Evolutionary conservation across 1,140 invertebrate species (phyloP).

Genomic region (Drosophila eugracilis): DNA sequence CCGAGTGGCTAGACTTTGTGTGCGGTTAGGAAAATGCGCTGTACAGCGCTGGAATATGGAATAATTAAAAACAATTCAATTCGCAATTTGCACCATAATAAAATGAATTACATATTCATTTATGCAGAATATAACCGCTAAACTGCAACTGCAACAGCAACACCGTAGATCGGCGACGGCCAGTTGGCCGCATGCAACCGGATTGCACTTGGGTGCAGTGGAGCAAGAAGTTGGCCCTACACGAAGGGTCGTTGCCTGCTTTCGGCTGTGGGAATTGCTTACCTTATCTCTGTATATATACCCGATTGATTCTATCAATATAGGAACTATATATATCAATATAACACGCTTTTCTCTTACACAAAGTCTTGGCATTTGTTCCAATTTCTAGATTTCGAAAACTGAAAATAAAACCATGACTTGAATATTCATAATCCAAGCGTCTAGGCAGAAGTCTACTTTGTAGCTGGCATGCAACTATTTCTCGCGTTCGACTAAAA

Average conservation of each 20-base stretch:
- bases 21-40: slow-evolving; percentile 40
- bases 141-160: slow-evolving; percentile 57
- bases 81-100: slow-evolving; percentile 80
- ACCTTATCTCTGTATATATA: not conserved
- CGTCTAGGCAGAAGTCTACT: slow-evolving; percentile 42
- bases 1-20: slow-evolving; percentile 30
- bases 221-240: slow-evolving; percentile 59
- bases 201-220: slow-evolving; percentile 43
- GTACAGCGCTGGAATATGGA: slow-evolving; percentile 37
- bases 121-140: slow-evolving; percentile 76
- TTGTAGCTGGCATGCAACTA: slow-evolving; percentile 63
- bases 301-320: slow-evolving; percentile 36
- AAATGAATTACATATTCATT: slow-evolving; percentile 78
- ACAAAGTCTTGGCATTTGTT: slow-evolving; percentile 13
- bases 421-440: slow-evolving; percentile 62
- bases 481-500: slow-evolving; percentile 70
- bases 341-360: slow-evolving; percentile 1
- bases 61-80: slow-evolving; percentile 75
- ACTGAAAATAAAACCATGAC: slow-evolving; percentile 5
- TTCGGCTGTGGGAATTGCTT: slow-evolving; percentile 43
- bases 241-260: slow-evolving; percentile 53
- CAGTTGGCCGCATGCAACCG: slow-evolving; percentile 29
- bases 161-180: slow-evolving; percentile 46
- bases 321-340: too few relatives aligned
- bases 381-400: slow-evolving; percentile 24